phyloP scores from a whole-genome alignment of 2,888 invertebrate genomes.

The Napeogenes sylphis region DNA sequence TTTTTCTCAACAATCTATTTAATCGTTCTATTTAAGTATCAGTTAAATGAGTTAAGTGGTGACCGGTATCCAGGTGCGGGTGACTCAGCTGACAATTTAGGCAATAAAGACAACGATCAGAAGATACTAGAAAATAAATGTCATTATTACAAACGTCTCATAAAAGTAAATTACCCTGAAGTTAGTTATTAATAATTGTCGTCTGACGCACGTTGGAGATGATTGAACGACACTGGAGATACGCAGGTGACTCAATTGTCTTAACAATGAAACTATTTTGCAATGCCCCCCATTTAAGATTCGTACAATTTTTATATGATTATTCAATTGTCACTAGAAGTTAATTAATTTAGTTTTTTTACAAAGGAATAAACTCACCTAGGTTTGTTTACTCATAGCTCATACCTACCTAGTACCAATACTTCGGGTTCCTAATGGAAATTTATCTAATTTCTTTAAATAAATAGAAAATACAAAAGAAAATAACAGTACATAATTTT shows the following conservation, averaged over 20 bases:
- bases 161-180: no score
- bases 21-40: slow-evolving; percentile 10
- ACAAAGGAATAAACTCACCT: no score
- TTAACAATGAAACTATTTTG: background rate
- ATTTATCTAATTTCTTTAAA: no score
- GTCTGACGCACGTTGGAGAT: no score
- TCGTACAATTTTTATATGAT: background rate
- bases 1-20: background rate
- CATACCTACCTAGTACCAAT: no score
- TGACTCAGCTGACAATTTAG: slow-evolving; percentile 59
- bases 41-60: slow-evolving; percentile 39
- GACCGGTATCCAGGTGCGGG: slow-evolving; percentile 62
- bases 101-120: slow-evolving; percentile 46
- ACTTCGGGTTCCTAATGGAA: no score
- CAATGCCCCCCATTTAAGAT: background rate
- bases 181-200: no score
- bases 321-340: background rate
- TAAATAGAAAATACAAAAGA: background rate
- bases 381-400: no score
- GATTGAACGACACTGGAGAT: background rate
- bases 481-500: no score
- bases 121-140: background rate
- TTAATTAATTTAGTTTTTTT: no score
- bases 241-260: background rate
- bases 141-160: no score